Evolutionary conservation across 2,888 invertebrate species (phyloP).

Genomic region (Pollenia labialis): DNA sequence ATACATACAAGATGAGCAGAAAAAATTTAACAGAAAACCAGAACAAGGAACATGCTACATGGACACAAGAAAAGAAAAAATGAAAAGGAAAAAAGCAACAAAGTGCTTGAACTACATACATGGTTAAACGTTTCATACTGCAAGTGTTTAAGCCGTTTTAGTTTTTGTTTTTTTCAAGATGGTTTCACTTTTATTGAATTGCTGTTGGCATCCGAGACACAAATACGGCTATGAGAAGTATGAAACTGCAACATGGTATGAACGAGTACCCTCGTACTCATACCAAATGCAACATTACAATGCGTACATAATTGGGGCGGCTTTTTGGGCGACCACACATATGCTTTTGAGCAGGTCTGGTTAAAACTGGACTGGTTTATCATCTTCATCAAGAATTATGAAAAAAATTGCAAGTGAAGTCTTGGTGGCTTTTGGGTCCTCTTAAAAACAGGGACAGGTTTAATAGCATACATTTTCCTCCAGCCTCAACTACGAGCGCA

Average conservation of each 20-base stretch:
- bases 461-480: constrained; percentile 18
- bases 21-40: constrained; percentile 36
- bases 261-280: neutral
- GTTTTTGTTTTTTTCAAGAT: constrained; percentile 43
- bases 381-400: constrained; percentile 57
- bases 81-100: neutral
- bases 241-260: neutral
- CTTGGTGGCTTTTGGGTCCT: constrained; percentile 1
- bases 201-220: constrained; percentile 65
- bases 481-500: neutral
- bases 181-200: constrained; percentile 78
- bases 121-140: constrained; percentile 37
- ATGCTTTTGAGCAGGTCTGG: constrained; percentile 18
- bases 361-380: constrained; percentile 50
- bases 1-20: constrained; percentile 9
- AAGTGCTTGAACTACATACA: constrained; percentile 34
- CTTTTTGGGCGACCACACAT: constrained; percentile 65
- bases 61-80: neutral
- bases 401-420: constrained; percentile 69
- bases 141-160: constrained; percentile 74
- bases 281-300: constrained; percentile 55
- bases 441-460: constrained; percentile 50
- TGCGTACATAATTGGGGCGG: constrained; percentile 68
- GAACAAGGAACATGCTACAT: constrained; percentile 42
- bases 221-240: neutral